These are phyloP conservation scores for Anagyrus pseudococci DNA, from an alignment of 2,888 invertebrate species.

Conservation along the genomic window DNA sequence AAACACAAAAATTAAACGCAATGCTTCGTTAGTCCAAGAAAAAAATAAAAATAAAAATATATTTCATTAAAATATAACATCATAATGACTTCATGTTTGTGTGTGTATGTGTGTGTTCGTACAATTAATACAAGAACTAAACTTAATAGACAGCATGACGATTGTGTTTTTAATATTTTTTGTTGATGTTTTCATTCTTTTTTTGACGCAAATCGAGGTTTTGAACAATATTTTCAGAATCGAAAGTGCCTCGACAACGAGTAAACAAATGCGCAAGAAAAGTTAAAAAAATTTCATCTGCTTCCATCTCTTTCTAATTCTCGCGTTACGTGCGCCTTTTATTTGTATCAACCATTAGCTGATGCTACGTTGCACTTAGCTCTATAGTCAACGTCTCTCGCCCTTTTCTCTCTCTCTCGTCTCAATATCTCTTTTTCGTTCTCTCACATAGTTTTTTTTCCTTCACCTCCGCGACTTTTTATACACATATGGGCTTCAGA, in stretches of 20 bases:
- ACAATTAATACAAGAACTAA: conserved; percentile 21
- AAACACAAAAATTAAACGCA: conserved; percentile 18
- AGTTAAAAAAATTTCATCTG: conserved; percentile 7
- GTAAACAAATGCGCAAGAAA: conserved; percentile 3
- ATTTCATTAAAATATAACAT: too few species aligned
- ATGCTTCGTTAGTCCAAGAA: too few species aligned
- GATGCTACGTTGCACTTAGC: too few species aligned
- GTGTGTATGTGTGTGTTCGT: too few species aligned
- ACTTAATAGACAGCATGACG: conserved; percentile 7
- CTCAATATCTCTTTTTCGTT: conserved; percentile 10
- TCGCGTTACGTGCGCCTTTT: too few species aligned
- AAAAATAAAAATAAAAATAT: conserved; percentile 16
- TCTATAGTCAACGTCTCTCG: conserved; percentile 7
- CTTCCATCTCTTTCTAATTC: too few species aligned
- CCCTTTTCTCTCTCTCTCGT: conserved; percentile 1
- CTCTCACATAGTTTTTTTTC: too few species aligned
- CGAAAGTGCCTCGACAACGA: conserved; percentile 32
- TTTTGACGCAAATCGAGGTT: conserved; percentile 16
- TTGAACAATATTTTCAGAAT: conserved; percentile 24
- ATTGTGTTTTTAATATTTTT: conserved; percentile 6
- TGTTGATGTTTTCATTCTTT: too few species aligned
- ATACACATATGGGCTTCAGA: conserved; percentile 43
- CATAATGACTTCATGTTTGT: too few species aligned
- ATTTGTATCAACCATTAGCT: too few species aligned
- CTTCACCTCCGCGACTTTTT: conserved; percentile 27